Base-by-base conservation (phyloP, 2,888 invertebrate species). In the Pterobdella sp. region DNA sequence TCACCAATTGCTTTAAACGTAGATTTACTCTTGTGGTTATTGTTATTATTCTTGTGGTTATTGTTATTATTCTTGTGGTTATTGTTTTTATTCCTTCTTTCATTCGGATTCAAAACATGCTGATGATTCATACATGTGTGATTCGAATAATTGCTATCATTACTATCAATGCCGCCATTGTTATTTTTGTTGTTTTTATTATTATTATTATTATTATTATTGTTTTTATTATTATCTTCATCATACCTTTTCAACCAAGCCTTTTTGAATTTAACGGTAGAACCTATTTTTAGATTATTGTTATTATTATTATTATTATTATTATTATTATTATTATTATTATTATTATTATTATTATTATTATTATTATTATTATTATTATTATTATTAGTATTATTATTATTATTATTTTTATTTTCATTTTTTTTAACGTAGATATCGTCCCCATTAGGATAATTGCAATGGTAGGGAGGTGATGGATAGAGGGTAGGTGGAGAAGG, bases 301-400 rank as follows among this genome's bases (percentile, higher is more conserved):
- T 68, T 68, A 37, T 68, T 68, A 35, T 68, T 68, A 35, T 68
- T 68, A 35, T 68, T 68, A n/a, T 32, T 68, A 35, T 68, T 35
- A 35, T 68, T 68, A 35, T 68, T 68, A 35, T 34, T 68, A 22
- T 35, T 68, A 35, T 68, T 68, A 35, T 68, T 68, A 35, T 68
- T 68, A 35, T 68, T 68, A 35, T 68, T 68, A 35, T 68, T 68
- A 35, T 68, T 68, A 35, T 34, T 36, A 35, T 66, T 66, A 32
- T 14, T 66, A 32, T 60, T 60, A 60, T 60, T 60, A 60, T 60
- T 60, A 60, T n/a, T n/a, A n/a, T n/a, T n/a, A n/a, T n/a, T n/a
- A n/a, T n/a, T n/a, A n/a, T n/a, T n/a, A n/a, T n/a, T n/a, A n/a
- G n/a, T n/a, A n/a, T n/a, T n/a, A n/a, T n/a, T n/a, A n/a, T n/a